Evolutionary conservation across 2,797 vertebrate species (phyloP).

Genomic region (Eulemur coronatus): DNA sequence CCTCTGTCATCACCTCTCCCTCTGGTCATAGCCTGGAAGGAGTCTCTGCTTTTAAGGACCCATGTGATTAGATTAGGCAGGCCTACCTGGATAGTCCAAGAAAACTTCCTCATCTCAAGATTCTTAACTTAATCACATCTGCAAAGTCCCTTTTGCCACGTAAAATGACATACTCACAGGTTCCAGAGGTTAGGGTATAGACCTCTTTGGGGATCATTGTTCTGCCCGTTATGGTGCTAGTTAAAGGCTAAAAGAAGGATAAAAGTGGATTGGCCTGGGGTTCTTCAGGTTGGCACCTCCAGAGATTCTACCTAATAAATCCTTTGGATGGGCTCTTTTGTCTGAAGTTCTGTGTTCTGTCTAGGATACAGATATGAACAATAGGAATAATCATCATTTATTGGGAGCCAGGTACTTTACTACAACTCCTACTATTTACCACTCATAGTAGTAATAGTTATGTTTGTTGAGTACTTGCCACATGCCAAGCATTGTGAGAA

Average conservation of each 20-base stretch:
- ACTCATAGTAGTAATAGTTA: background rate
- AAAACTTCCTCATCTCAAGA: background rate
- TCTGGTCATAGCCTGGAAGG: background rate
- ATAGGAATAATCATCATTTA: background rate
- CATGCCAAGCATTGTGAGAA: background rate
- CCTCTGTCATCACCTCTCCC: background rate
- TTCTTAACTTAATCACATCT: background rate
- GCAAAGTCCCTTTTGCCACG: background rate
- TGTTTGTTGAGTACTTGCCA: background rate
- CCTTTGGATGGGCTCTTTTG: background rate
- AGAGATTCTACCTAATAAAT: background rate
- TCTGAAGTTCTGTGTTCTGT: background rate
- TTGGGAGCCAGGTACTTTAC: background rate
- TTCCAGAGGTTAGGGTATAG: background rate
- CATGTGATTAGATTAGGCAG: background rate
- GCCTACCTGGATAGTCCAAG: background rate
- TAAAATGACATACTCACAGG: background rate
- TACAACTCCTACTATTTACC: background rate
- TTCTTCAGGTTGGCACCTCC: background rate
- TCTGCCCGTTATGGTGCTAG: background rate
- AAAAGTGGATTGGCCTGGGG: background rate
- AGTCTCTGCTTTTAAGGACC: background rate
- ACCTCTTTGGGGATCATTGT: background rate
- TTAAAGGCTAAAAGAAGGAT: background rate
- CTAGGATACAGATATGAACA: background rate